phyloP scores from a whole-genome alignment of 2,113 vertebrate species.

The Ammodramus savannarum region DNA sequence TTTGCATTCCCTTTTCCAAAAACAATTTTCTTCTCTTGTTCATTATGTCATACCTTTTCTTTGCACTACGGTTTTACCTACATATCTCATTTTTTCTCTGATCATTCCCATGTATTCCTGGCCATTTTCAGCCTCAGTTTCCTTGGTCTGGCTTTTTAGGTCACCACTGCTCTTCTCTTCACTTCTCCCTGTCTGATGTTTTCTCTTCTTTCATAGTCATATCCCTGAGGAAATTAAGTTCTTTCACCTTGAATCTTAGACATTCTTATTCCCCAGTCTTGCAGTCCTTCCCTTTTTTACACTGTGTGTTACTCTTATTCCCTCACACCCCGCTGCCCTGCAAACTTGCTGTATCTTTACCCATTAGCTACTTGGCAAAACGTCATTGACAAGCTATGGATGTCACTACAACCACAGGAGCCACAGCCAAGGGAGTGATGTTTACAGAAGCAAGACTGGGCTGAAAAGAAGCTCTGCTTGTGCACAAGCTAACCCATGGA shows the following conservation, averaged over 20 bases:
- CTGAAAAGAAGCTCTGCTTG: not conserved
- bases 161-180: not conserved
- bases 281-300: not conserved
- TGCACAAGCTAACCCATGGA: not conserved
- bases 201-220: not conserved
- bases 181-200: not conserved
- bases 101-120: not conserved
- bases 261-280: not conserved
- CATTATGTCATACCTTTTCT: not conserved
- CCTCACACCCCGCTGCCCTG: not conserved
- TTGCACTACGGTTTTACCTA: not conserved
- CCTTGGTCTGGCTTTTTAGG: not conserved
- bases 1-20: not conserved
- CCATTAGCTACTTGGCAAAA: not conserved
- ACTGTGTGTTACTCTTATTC: not conserved
- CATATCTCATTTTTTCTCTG: not conserved
- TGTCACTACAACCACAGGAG: not conserved
- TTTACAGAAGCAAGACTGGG: not conserved
- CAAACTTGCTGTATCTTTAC: not conserved
- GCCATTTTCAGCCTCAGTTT: not conserved
- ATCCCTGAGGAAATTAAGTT: not conserved
- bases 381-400: not conserved
- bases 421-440: not conserved
- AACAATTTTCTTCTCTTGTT: not conserved
- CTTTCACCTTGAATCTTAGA: not conserved